phyloP scores from a whole-genome alignment of 2,888 invertebrate genomes.

The Papilio elwesi region DNA sequence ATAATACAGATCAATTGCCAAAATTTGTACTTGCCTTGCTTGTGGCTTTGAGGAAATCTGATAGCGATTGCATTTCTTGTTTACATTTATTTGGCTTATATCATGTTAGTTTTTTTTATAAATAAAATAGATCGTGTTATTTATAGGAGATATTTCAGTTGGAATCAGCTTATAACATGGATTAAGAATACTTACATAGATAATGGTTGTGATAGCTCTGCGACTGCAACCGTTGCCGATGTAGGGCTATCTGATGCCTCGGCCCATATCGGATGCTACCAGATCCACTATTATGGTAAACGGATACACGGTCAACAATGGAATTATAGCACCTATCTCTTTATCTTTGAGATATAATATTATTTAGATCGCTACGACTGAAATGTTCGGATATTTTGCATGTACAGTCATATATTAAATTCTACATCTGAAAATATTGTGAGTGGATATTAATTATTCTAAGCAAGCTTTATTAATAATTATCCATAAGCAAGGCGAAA shows the following conservation, averaged over 20 bases:
- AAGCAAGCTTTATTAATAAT: too few species aligned
- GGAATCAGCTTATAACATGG: slow-evolving; percentile 28
- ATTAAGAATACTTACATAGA: slow-evolving; percentile 63
- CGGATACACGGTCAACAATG: slow-evolving; percentile 62
- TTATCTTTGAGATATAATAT: slow-evolving; percentile 36
- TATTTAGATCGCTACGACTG: slow-evolving; percentile 7
- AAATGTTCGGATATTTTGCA: not conserved
- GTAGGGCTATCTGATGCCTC: slow-evolving; percentile 69
- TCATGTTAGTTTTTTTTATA: not conserved
- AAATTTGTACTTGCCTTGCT: too few species aligned
- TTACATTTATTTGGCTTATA: too few species aligned
- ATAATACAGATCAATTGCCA: too few species aligned
- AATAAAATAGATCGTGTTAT: slow-evolving; percentile 3
- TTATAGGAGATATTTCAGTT: slow-evolving; percentile 17
- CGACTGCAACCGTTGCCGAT: slow-evolving; percentile 53
- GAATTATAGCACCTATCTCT: slow-evolving; percentile 51
- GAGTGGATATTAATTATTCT: too few species aligned
- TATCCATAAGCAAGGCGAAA: too few species aligned
- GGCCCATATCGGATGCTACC: slow-evolving; percentile 70
- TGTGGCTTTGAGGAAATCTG: too few species aligned
- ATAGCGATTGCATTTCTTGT: too few species aligned
- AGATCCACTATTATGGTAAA: slow-evolving; percentile 54
- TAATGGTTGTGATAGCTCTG: slow-evolving; percentile 56
- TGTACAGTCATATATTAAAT: not conserved
- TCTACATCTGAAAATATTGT: too few species aligned